Base-by-base conservation (phyloP, 2,113 vertebrate species). In the Balaeniceps rex region DNA sequence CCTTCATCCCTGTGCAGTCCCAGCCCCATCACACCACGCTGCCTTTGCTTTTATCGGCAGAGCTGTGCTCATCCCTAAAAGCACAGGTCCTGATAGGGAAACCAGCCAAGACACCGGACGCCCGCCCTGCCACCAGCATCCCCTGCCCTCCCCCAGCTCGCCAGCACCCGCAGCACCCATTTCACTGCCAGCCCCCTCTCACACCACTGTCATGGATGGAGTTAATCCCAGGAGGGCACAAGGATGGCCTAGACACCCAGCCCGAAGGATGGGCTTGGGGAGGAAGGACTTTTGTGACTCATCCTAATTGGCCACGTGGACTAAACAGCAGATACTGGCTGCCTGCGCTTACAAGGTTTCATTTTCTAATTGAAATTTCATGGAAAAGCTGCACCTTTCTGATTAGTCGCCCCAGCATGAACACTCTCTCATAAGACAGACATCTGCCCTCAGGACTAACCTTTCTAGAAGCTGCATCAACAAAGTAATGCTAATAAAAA, bases 401-500 rank as follows among this genome's bases (percentile, higher is more conserved):
- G 61, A 94, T 96, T 80, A 87, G 80, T 95, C 86, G 19, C 88
- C 95, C 93, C 94, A 46, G 95, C 83, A 91, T 90, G 96, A 97
- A 96, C 87, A 89, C n/a, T 75, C 79, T 94, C 93, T 97, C 88
- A 90, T 88, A 94, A 97, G 96, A 93, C 88, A 98, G 97, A 97
- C 97, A 98, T 98, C 97, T 98, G 97, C 95, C 98, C 97, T 96
- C 90, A 6, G 58, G 97, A 97, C 98, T 98, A 98, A 98, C 97
- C 97, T 98, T 98, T 97, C 94, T 95, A 95, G 95, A 97, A 97
- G 92, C 97, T 96, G 97, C 96, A 98, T 98, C 98, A 98, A 98
- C 98, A 98, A 96, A 98, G 98, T 97, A 97, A 98, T 97, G 97
- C 97, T 98, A 98, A 98, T 98, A 98, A 98, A 98, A 98, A 98